Percentiles rank a stretch among this genome's conserved stretches.
Conservation (phyloP, 1,140 invertebrate species). For the Pseudomyrmex gracilis region DNA sequence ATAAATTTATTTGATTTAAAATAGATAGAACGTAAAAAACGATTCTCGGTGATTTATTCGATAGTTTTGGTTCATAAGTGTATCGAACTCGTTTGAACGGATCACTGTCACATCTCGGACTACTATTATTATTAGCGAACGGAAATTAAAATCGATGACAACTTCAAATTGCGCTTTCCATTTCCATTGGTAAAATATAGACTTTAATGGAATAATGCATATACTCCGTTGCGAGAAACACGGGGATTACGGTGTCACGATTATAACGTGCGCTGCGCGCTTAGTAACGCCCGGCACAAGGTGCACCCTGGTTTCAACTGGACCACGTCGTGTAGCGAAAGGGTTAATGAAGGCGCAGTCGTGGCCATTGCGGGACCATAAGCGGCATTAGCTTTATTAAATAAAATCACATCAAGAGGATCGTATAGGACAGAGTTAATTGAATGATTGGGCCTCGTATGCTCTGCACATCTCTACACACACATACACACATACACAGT, state of each 20-base stretch:
- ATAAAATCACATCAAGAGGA: slow-evolving; percentile 81
- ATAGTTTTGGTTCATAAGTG: too few relatives aligned
- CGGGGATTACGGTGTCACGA: background rate
- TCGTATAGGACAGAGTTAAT: slow-evolving; percentile 81
- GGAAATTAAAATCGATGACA: too few relatives aligned
- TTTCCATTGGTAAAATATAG: too few relatives aligned
- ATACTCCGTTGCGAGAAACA: background rate
- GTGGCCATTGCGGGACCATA: slow-evolving; percentile 59
- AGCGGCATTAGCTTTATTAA: slow-evolving; percentile 80
- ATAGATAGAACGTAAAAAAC: background rate
- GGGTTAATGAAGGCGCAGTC: slow-evolving; percentile 59
- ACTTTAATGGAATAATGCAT: background rate
- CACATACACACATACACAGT: background rate
- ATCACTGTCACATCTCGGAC: too few relatives aligned
- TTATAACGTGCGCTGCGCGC: slow-evolving; percentile 22
- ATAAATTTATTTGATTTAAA: background rate
- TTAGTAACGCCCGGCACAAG: slow-evolving; percentile 30
- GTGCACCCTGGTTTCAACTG: slow-evolving; percentile 38
- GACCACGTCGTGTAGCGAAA: slow-evolving; percentile 22
- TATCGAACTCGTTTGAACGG: too few relatives aligned
- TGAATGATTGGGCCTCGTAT: slow-evolving; percentile 81
- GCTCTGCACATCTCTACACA: slow-evolving; percentile 56
- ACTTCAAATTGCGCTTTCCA: too few relatives aligned
- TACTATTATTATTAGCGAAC: too few relatives aligned
- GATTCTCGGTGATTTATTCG: background rate